Evolutionary conservation across 2,797 vertebrate genomes (phyloP).

Genomic region (Notolabrus celidotus): DNA sequence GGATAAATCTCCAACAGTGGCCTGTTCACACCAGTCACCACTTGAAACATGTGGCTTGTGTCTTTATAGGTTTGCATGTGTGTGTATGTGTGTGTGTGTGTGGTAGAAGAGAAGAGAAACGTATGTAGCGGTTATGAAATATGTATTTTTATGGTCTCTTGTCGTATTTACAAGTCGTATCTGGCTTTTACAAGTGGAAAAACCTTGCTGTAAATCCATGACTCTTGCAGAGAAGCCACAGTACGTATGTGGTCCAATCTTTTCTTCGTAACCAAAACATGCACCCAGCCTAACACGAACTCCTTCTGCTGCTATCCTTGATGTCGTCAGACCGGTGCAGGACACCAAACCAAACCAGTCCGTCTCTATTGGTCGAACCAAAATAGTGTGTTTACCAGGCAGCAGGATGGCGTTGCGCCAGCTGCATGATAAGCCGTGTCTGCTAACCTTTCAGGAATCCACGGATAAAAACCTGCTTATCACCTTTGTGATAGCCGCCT

Average conservation of each 20-base stretch:
- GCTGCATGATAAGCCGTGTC: constrained; percentile 68
- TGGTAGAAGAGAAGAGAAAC: background rate
- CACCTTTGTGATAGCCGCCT: constrained; percentile 46
- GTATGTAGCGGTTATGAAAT: constrained; percentile 7
- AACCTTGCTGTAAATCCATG: background rate
- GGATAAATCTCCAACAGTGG: constrained; percentile 52
- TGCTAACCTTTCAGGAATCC: constrained; percentile 78
- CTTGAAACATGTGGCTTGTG: constrained; percentile 40
- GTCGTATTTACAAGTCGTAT: constrained; percentile 2
- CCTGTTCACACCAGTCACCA: constrained; percentile 51
- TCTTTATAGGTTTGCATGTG: constrained; percentile 9
- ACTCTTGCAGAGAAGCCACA: constrained; percentile 7
- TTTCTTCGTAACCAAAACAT: too few species aligned
- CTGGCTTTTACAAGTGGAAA: constrained; percentile 4
- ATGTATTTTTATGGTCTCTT: constrained; percentile 23
- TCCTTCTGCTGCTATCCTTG: constrained; percentile 47
- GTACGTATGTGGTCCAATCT: too few species aligned
- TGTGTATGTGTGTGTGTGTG: constrained; percentile 1
- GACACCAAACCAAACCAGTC: constrained; percentile 65
- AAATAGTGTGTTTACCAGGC: constrained; percentile 59
- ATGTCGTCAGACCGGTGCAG: constrained; percentile 66
- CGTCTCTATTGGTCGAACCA: constrained; percentile 60
- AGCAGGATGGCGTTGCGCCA: constrained; percentile 63
- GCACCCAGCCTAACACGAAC: too few species aligned
- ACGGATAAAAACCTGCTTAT: constrained; percentile 67